phyloP scores from a whole-genome alignment of 2,888 invertebrate genomes.

The Oscheius onirici region DNA sequence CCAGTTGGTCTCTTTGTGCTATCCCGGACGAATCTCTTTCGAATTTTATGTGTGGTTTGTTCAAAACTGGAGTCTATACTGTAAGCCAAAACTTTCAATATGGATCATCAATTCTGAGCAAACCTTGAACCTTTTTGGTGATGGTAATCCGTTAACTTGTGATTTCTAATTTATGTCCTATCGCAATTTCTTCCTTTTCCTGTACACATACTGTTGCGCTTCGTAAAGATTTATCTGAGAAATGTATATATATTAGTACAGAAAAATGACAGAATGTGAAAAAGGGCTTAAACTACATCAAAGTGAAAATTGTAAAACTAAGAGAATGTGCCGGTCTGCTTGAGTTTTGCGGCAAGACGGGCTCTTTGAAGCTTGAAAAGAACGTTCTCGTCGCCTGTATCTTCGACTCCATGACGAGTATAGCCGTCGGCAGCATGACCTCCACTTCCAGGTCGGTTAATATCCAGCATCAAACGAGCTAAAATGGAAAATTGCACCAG shows the following conservation, averaged over 20 bases:
- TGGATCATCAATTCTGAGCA: no score
- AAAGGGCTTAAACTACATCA: neutral
- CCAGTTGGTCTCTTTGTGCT: constrained; percentile 27
- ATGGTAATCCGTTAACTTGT: constrained; percentile 10
- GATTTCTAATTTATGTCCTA: neutral
- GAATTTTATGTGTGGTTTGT: neutral
- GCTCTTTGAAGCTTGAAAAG: constrained; percentile 65
- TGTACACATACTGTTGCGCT: neutral
- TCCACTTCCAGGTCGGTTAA: constrained; percentile 28
- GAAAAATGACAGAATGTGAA: no score
- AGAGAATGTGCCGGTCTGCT: constrained; percentile 31
- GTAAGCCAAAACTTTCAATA: no score
- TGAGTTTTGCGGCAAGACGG: constrained; percentile 49
- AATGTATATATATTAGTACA: neutral
- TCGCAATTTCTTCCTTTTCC: neutral
- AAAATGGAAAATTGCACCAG: constrained; percentile 1
- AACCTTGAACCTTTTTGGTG: neutral
- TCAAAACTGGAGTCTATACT: no score
- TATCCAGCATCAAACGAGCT: constrained; percentile 68
- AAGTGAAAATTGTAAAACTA: constrained; percentile 3
- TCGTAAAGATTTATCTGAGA: constrained; percentile 1
- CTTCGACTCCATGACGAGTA: constrained; percentile 51
- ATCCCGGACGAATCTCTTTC: constrained; percentile 26
- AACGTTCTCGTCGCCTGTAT: constrained; percentile 54
- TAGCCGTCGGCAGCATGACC: constrained; percentile 68